Base-by-base conservation (phyloP, 2,888 invertebrate species). In the Hirtodrosophila alboralis region DNA sequence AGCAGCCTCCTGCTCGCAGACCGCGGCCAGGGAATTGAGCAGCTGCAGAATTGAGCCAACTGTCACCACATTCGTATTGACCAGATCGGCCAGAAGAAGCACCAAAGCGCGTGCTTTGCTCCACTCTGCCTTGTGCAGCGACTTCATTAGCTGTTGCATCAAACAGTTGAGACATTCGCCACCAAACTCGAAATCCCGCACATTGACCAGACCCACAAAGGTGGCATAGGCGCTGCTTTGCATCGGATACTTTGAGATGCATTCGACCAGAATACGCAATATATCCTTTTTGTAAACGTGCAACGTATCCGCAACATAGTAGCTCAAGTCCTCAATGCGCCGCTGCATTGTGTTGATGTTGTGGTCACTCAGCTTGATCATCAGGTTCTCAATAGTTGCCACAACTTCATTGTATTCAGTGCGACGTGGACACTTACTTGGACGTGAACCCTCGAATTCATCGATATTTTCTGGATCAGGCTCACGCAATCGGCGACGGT, bases 151-250 rank as follows among this genome's bases (percentile, higher is more conserved):
- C 33, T 96, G 95, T 80, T 96, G 94, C 1, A 97, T 96, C 92
- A 99, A 95, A 78, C 95, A 95, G 86, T 97, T 97, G 0, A 98
- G 96, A 91, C 98, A 97, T 92, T 99, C 98, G 43, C 98, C 98
- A 18, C 98, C 99, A 90, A 99, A 99, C 89, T 97, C 97, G 88
- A 97, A 98, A 89, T 98, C 98, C 89, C 97, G 97, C 0, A 97
- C 97, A 91, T 99, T 99, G 9, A 99, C 91, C 27, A 99, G 92
- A 8, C 99, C 99, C 47, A 98, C 97, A 8, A 99, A 92, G 0
- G 99, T 99, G 0, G 99, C 97, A 87, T 99, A 99, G 51, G 98
- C 97, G 0, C 98, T 97, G 86, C 98, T 95, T 91, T 98, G 98
- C 89, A 98, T 98, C 0, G 99, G 98, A 94, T 97, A 95, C 75